Evolutionary conservation across 2,113 vertebrate genomes (phyloP), one percentile per base, ranked within the genome.

Genomic region (Terrapene triunguis): DNA sequence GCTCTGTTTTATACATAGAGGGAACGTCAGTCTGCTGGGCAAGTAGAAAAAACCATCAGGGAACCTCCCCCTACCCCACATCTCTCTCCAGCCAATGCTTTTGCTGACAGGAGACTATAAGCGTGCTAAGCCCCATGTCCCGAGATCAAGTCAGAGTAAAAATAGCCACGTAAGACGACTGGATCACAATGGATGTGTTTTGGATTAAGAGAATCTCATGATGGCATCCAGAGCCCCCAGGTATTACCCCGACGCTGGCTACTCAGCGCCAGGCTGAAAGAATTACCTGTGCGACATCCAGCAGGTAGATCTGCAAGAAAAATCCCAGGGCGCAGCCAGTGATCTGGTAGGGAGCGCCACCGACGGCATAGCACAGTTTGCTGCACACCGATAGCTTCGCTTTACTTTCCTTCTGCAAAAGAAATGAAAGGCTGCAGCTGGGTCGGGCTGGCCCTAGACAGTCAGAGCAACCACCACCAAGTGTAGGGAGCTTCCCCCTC

Each of bases 341-440:
- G 97, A 99, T 99, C 98, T 99, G 99, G 97, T 99, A 99, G 0
- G 99, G 99, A 17, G 99, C 99, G 1, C 99, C 99, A 0, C 99
- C 99, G 72, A 99, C 97, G 32, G 99, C 99, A 84, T 99, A 99
- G 97, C 99, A 99, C 55, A 99, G 76, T 93, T 99, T 99, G 94
- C 92, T 99, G 97, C 98, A 99, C 62, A 99, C 91, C 10, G 99
- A 99, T 89, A 99, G 98, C 88, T 96, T 97, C n/a, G 96, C 98
- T 72, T 93, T 98, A 87, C 57, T 94, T 96, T 98, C 98, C 96
- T 98, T 97, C 97, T 97, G 80, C 42, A 48, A 94, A 87, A 74
- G 87, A 16, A 90, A 92, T 79, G 88, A 83, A 94, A 85, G 90
- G 19, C 84, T 72, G 76, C 32, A 53, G 48, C 50, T 44, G 27